phyloP scores from a whole-genome alignment of 1,140 invertebrate species.

The Drosophila parvula region DNA sequence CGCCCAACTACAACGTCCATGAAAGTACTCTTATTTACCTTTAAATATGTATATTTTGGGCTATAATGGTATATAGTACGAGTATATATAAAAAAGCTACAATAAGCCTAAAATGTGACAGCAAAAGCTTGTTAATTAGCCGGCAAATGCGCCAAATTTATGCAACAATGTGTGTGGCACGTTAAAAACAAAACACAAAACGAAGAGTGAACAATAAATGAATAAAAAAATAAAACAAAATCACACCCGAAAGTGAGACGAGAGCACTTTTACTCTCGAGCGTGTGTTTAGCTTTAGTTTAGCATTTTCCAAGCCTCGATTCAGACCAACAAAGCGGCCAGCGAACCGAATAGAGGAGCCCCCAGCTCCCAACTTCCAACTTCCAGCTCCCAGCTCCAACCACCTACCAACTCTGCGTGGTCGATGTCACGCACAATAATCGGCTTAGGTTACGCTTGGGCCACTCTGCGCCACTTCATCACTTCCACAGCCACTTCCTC shows the following conservation, averaged over 20 bases:
- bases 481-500: conserved; percentile 5
- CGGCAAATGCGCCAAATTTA: conserved; percentile 34
- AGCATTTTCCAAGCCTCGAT: conserved; percentile 29
- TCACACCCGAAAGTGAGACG: conserved; percentile 26
- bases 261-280: conserved; percentile 73
- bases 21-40: conserved; percentile 1
- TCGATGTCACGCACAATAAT: conserved; percentile 53
- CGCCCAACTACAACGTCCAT: not conserved
- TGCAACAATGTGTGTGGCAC: conserved; percentile 17
- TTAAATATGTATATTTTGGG: not conserved
- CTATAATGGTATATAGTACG: no score
- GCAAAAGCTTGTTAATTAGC: conserved; percentile 26
- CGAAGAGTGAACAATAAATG: not conserved
- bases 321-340: conserved; percentile 20
- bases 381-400: not conserved
- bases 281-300: conserved; percentile 53
- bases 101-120: conserved; percentile 12
- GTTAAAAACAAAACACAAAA: conserved; percentile 15
- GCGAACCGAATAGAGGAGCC: conserved; percentile 23
- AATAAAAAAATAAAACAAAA: conserved; percentile 20
- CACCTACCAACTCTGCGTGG: not conserved
- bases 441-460: conserved; percentile 41
- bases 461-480: conserved; percentile 10
- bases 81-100: no score
- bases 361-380: not conserved